phyloP scores from a whole-genome alignment of 2,113 vertebrate species.

The Chaetops frenatus region DNA sequence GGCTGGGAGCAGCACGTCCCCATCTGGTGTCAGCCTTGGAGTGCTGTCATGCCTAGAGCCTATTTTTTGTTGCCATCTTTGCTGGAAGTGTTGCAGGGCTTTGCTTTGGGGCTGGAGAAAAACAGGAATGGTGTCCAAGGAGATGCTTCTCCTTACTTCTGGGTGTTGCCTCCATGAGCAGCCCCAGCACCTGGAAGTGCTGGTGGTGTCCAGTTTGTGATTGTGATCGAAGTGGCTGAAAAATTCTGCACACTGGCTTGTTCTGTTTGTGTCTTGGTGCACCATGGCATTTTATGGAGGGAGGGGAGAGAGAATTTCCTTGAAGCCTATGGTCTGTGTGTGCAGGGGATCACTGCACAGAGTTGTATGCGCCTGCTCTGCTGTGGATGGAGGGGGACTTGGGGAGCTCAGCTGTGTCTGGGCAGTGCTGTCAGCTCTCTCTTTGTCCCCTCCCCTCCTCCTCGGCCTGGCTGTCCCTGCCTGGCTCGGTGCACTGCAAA shows the following conservation, averaged over 20 bases:
- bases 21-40: neutral
- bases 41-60: neutral
- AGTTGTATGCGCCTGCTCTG: neutral
- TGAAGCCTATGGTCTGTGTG: accelerated
- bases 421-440: neutral
- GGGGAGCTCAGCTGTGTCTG: accelerated
- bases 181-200: accelerated
- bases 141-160: neutral
- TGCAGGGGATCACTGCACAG: neutral
- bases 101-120: neutral
- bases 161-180: neutral
- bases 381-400: neutral
- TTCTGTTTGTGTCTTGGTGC: neutral
- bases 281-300: neutral
- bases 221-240: neutral
- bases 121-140: neutral
- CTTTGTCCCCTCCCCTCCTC: neutral
- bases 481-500: neutral
- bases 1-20: neutral
- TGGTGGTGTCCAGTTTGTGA: neutral
- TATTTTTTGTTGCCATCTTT: neutral
- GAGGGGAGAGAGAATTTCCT: neutral
- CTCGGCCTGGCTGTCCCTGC: neutral
- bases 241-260: neutral
- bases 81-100: neutral